Evolutionary conservation across 53 echinoderm and acorn worm species (phyloP).

Genomic region (Stichopus horrens): DNA sequence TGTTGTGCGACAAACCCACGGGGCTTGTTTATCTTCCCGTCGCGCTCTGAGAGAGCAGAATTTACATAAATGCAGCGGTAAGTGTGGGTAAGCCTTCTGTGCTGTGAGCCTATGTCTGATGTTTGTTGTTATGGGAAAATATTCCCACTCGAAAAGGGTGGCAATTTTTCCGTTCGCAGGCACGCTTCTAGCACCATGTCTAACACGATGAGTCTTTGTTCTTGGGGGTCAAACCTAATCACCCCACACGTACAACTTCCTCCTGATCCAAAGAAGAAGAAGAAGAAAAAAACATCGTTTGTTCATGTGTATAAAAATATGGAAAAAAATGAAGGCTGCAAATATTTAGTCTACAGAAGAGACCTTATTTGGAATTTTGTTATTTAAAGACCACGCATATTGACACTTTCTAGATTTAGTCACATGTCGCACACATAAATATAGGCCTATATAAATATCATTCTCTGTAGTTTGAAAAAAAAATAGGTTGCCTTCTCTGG

Average conservation of each 20-base stretch:
- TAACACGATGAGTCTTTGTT: not conserved
- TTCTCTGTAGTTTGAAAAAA: too few species aligned
- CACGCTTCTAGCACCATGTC: conserved; percentile 10
- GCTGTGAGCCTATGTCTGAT: not conserved
- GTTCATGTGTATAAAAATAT: too few species aligned
- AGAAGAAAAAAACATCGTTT: not conserved
- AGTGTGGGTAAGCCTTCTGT: not conserved
- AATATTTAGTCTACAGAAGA: not conserved
- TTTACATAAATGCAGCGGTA: not conserved
- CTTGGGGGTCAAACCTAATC: not conserved
- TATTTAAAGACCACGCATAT: too few species aligned
- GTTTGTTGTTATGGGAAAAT: conserved; percentile 23
- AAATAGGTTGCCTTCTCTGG: too few species aligned
- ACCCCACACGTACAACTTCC: not conserved
- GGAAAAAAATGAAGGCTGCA: not conserved
- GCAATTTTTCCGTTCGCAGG: not conserved
- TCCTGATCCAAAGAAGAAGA: not conserved
- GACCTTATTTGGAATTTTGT: not conserved
- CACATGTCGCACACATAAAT: too few species aligned
- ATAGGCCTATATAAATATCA: too few species aligned
- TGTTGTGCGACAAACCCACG: conserved; percentile 21
- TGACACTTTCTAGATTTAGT: too few species aligned
- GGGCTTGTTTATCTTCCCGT: conserved; percentile 35
- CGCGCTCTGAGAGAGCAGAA: not conserved
- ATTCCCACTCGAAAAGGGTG: not conserved